These are phyloP conservation scores for Spinibarbus caldwelli DNA, from an alignment of 2,797 vertebrate species.

Conservation along the genomic window DNA sequence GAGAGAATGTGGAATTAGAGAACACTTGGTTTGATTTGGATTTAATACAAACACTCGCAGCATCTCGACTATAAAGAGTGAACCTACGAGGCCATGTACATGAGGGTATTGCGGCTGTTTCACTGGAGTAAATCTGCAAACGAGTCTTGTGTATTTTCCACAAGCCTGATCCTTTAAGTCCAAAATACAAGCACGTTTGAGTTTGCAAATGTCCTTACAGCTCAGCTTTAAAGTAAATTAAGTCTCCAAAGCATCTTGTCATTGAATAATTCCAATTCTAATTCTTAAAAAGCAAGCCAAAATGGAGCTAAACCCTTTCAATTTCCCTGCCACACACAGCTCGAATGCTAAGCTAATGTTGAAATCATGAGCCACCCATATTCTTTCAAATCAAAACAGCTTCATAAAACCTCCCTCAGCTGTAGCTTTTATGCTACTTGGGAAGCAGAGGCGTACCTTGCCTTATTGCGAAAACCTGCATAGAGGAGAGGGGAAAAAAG, in stretches of 20 bases:
- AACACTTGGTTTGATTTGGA: slow-evolving; percentile 31
- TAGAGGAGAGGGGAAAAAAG: slow-evolving; percentile 51
- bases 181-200: not conserved
- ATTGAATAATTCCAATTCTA: slow-evolving; percentile 5
- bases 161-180: slow-evolving; percentile 15
- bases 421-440: slow-evolving; percentile 75
- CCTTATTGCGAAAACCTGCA: slow-evolving; percentile 76
- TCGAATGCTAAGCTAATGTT: slow-evolving; percentile 29
- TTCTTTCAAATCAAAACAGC: slow-evolving; percentile 39
- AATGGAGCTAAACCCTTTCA: not conserved
- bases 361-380: slow-evolving; percentile 13
- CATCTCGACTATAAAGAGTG: not conserved
- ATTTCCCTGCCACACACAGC: not conserved
- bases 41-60: slow-evolving; percentile 28
- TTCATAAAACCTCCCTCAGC: slow-evolving; percentile 61
- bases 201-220: not conserved
- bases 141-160: slow-evolving; percentile 6
- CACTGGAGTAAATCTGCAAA: slow-evolving; percentile 5
- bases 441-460: slow-evolving; percentile 62
- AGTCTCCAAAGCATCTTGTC: slow-evolving; percentile 17
- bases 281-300: slow-evolving; percentile 19
- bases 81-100: not conserved
- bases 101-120: not conserved
- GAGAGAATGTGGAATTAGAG: slow-evolving; percentile 46
- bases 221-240: slow-evolving; percentile 3